A percentile compares a stretch with the other conserved stretches of the same genome.
These are phyloP conservation scores for Tyrannus savana DNA, from an alignment of 2,113 vertebrate species.

Conservation along the genomic window DNA sequence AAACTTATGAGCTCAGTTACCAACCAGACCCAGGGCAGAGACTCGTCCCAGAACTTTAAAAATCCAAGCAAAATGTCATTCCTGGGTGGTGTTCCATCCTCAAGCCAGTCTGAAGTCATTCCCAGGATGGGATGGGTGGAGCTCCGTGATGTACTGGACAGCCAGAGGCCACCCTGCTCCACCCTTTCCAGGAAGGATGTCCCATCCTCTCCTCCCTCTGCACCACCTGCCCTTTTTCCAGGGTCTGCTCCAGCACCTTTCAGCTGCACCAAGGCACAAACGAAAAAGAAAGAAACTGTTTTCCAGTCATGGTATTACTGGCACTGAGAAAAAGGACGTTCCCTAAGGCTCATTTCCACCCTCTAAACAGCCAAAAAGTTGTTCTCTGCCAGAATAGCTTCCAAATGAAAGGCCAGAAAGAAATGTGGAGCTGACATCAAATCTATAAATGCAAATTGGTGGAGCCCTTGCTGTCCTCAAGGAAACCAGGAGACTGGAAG, in stretches of 20 bases:
- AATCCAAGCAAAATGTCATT: neutral
- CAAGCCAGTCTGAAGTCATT: neutral
- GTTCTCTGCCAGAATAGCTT: neutral
- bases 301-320: neutral
- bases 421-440: neutral
- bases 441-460: rapidly evolving
- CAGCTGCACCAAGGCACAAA: neutral
- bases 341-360: neutral
- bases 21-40: neutral
- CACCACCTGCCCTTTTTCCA: neutral
- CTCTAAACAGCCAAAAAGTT: neutral
- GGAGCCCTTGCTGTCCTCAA: neutral
- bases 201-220: neutral
- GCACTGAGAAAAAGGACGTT: neutral
- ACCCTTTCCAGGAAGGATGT: neutral
- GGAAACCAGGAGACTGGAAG: neutral
- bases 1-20: neutral
- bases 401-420: neutral
- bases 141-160: neutral
- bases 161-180: neutral
- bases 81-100: neutral
- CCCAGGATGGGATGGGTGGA: neutral
- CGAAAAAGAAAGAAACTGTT: neutral
- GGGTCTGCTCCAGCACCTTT: neutral
- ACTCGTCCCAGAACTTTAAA: neutral